These are phyloP conservation scores for Aplochiton taeniatus DNA, from an alignment of 2,797 vertebrate species.

Conservation along the genomic window DNA sequence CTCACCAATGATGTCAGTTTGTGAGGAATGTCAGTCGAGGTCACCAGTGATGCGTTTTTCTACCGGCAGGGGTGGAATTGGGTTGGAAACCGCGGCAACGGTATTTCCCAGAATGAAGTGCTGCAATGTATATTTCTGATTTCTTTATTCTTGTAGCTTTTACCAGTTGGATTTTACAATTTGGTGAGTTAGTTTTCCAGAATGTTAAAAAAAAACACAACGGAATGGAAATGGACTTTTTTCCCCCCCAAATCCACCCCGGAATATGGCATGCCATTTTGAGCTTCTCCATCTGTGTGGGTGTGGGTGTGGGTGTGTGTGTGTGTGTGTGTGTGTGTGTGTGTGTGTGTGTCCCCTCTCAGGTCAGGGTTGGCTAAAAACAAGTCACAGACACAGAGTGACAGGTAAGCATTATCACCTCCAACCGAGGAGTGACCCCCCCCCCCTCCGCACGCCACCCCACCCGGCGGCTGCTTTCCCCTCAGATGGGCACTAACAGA, in stretches of 20 bases:
- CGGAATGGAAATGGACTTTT: conserved; percentile 18
- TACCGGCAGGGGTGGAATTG: conserved; percentile 57
- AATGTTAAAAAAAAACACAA: not conserved
- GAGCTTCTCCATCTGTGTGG: conserved; percentile 71
- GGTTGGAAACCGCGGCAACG: conserved; percentile 1
- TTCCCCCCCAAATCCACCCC: conserved; percentile 60
- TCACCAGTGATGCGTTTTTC: conserved; percentile 50
- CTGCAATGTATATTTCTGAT: conserved; percentile 6
- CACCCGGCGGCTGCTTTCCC: not conserved
- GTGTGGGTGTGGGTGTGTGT: no score
- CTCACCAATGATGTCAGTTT: conserved; percentile 40
- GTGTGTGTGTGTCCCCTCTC: conserved; percentile 47
- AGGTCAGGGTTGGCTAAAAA: conserved; percentile 76
- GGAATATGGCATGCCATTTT: conserved; percentile 59
- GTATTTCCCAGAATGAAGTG: conserved; percentile 9
- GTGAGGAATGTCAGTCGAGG: conserved; percentile 34
- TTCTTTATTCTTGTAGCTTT: conserved; percentile 35
- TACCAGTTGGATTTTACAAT: conserved; percentile 58
- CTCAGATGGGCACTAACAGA: conserved; percentile 30
- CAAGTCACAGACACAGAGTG: conserved; percentile 64
- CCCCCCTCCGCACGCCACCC: not conserved
- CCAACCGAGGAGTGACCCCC: conserved; percentile 48
- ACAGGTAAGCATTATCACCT: conserved; percentile 72
- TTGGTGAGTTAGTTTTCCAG: conserved; percentile 37
- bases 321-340: conserved; percentile 46